Conservation (phyloP, 2,888 invertebrate species). For the Trachelus troglodyta region DNA sequence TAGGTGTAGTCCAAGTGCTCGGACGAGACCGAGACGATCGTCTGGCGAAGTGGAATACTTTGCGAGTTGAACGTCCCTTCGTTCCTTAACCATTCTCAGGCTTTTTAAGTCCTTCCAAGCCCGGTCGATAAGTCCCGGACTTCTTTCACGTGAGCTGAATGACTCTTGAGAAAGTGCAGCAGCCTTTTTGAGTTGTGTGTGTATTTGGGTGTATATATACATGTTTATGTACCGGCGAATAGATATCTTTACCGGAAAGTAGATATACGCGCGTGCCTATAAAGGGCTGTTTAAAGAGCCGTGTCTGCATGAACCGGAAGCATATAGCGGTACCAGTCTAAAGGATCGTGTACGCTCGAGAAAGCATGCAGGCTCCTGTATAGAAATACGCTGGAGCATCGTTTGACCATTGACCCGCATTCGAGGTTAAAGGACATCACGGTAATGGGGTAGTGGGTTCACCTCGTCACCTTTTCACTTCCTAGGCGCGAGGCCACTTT, state of each 20-base stretch:
- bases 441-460: neutral
- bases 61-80: neutral
- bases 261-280: neutral
- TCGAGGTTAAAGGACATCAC: slow-evolving; percentile 4
- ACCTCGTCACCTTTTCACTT: neutral
- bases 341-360: neutral
- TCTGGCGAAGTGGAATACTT: neutral
- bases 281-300: neutral
- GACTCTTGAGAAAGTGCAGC: neutral
- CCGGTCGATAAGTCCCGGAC: neutral
- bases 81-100: neutral
- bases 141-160: neutral
- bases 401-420: slow-evolving; percentile 7
- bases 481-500: neutral
- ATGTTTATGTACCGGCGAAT: neutral
- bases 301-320: neutral
- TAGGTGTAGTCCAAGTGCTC: neutral
- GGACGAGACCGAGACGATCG: neutral
- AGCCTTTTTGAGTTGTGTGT: neutral
- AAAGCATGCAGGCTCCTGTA: neutral
- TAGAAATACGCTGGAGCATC: neutral
- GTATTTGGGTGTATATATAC: neutral
- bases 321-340: neutral
- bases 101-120: neutral
- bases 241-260: neutral